Base-by-base conservation (phyloP, 30 jellyfish, hydroid and myxozoan genomes). In the Hydractinia echinata region DNA sequence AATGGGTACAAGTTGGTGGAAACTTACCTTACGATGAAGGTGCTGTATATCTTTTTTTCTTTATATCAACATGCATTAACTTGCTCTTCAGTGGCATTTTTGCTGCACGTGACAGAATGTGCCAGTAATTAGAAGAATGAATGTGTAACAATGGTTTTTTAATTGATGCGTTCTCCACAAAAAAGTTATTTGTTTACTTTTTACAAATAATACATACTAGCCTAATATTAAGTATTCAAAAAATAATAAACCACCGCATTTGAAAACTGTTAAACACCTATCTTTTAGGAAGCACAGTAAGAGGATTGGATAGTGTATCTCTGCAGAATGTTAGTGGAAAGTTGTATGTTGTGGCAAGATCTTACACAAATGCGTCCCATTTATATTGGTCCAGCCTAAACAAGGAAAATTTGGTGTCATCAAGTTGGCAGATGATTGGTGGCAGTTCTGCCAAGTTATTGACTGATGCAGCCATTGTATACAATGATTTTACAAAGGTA, bases 401-500 rank as follows among this genome's bases (percentile, higher is more conserved):
- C 16, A 79, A 49, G 5, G 66, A 44, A 50, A 79, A 70, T 4
- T 80, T 66, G 30, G 81, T 84, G 90, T 52, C 83, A 13, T 77
- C 85, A 18, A 53, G 10, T 30, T 91, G 95, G 95, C 69, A 77
- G 50, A 76, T 77, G 66, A 52, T 91, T 71, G 97, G 97, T 66
- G 92, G 94, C 19, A 79, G 73, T 54, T 76, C 94, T 51, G 85
- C 60, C 10, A 62, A 81, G 21, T 74, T 86, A 49, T 50, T 76
- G 83, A 91, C 96, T 20, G 97, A 91, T 86, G 97, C 82, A 4
- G 88, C 96, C 19, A 81, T 91, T 19, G 90, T 54, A 21, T 86
- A 79, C 81, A 91, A 91, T 70, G 79, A 96, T 10, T 91, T 91
- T 80, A 87, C 97, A 20, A 76, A 91, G 84, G 97, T 91, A 82